A percentile compares a stretch with the other conserved stretches of the same genome.
These are phyloP conservation scores for Microcaecilia unicolor DNA, from an alignment of 2,797 vertebrate genomes.

Conservation along the genomic window DNA sequence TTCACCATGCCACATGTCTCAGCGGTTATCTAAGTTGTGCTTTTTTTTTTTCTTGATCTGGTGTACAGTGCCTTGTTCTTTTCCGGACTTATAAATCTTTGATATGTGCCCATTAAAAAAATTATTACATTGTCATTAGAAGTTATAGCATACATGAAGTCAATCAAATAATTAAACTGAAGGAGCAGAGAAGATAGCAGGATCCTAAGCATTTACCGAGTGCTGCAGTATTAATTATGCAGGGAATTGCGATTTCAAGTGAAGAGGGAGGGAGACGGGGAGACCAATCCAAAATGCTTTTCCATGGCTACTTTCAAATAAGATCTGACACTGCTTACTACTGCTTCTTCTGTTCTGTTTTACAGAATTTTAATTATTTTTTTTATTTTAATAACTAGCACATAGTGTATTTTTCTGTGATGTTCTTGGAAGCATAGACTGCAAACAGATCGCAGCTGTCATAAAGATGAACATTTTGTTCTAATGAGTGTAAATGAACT, in stretches of 20 bases:
- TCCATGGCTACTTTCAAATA: conserved; percentile 20
- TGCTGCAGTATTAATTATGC: conserved; percentile 59
- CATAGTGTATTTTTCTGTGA: conserved; percentile 25
- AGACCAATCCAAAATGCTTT: conserved; percentile 24
- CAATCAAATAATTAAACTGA: conserved; percentile 60
- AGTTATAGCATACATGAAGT: conserved; percentile 57
- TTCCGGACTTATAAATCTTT: conserved; percentile 56
- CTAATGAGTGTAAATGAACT: too few relatives aligned
- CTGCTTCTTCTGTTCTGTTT: conserved; percentile 38
- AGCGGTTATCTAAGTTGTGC: neutral
- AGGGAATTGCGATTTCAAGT: conserved; percentile 45
- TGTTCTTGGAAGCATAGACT: conserved; percentile 14
- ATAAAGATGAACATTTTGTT: too few relatives aligned
- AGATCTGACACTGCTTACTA: conserved; percentile 11
- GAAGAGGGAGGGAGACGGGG: conserved; percentile 36
- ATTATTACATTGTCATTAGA: conserved; percentile 69
- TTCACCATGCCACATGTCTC: neutral
- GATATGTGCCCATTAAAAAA: conserved; percentile 51
- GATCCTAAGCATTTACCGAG: conserved; percentile 59
- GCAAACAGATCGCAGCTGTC: too few relatives aligned
- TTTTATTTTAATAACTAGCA: conserved; percentile 18
- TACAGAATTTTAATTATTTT: conserved; percentile 24
- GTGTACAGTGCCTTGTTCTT: conserved; percentile 13
- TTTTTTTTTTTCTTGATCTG: conserved; percentile 8
- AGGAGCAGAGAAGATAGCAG: conserved; percentile 42